phyloP scores from a whole-genome alignment of 2,113 vertebrate genomes.

The Phoenicopterus ruber region DNA sequence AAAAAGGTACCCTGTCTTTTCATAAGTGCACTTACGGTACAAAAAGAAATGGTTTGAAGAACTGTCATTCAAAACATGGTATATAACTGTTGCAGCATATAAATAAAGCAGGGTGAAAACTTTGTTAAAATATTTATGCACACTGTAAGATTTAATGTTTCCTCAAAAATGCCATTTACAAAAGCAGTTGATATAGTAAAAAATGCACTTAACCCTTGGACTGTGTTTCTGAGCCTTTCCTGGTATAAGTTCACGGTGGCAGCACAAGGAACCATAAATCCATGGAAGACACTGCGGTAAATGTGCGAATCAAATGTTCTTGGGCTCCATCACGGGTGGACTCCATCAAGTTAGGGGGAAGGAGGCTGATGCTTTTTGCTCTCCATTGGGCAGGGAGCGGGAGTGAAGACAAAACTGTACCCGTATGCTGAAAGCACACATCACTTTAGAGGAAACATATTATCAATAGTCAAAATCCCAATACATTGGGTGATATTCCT shows the following conservation, averaged over 20 bases:
- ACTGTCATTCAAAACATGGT: neutral
- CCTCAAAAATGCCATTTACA: neutral
- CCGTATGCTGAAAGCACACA: neutral
- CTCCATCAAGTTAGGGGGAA: neutral
- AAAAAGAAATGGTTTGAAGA: neutral
- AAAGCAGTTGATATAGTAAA: constrained; percentile 11
- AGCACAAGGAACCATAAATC: constrained; percentile 1
- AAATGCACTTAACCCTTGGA: constrained; percentile 40
- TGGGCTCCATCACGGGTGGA: neutral
- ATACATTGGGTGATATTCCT: neutral
- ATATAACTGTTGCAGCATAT: neutral
- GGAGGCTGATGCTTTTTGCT: neutral
- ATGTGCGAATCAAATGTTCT: neutral
- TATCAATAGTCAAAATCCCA: neutral
- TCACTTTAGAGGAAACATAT: neutral
- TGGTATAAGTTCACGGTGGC: neutral
- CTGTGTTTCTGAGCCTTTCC: constrained; percentile 7
- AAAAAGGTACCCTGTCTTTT: neutral
- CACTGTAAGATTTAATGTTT: constrained; percentile 32
- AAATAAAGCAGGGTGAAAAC: constrained; percentile 22
- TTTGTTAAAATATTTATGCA: constrained; percentile 1
- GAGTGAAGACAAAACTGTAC: neutral
- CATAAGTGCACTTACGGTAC: neutral
- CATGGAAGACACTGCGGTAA: neutral
- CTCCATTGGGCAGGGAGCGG: neutral